A percentile compares a stretch with the other conserved stretches of the same genome.
phyloP scores from a whole-genome alignment of 2,797 vertebrate genomes.

The Coracias cyanogaster region DNA sequence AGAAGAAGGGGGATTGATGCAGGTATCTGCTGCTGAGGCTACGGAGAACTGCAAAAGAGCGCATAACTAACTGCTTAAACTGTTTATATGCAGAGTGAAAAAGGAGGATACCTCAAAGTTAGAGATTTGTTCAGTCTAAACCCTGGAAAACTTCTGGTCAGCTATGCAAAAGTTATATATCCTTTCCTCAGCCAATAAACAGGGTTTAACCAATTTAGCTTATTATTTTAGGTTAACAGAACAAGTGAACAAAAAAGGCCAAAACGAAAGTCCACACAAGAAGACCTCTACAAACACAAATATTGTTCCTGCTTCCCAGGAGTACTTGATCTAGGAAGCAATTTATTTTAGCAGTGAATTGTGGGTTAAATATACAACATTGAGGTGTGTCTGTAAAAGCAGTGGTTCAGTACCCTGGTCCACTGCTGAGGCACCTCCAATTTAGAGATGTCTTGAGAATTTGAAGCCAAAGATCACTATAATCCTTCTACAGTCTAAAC shows the following conservation, averaged over 20 bases:
- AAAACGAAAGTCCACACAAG: neutral
- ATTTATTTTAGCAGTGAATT: neutral
- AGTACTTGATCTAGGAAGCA: neutral
- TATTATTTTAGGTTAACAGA: neutral
- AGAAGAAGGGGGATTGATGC: neutral
- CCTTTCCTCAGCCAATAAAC: neutral
- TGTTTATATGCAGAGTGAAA: neutral
- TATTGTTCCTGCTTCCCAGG: neutral
- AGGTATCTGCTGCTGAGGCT: neutral
- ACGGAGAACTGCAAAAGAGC: neutral
- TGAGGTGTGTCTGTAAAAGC: neutral
- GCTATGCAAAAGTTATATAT: neutral
- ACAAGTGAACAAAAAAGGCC: neutral
- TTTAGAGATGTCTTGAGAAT: neutral
- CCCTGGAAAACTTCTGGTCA: neutral
- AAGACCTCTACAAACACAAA: neutral
- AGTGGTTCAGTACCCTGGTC: neutral
- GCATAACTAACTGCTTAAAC: fast-evolving
- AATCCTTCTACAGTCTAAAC: neutral
- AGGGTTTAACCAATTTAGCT: neutral
- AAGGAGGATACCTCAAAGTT: neutral
- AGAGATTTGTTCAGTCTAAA: neutral
- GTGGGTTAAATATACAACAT: neutral
- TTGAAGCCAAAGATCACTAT: neutral
- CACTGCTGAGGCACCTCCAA: neutral